These are phyloP conservation scores for Hycleus cichorii DNA, from an alignment of 1,140 invertebrate genomes.

Conservation along the genomic window DNA sequence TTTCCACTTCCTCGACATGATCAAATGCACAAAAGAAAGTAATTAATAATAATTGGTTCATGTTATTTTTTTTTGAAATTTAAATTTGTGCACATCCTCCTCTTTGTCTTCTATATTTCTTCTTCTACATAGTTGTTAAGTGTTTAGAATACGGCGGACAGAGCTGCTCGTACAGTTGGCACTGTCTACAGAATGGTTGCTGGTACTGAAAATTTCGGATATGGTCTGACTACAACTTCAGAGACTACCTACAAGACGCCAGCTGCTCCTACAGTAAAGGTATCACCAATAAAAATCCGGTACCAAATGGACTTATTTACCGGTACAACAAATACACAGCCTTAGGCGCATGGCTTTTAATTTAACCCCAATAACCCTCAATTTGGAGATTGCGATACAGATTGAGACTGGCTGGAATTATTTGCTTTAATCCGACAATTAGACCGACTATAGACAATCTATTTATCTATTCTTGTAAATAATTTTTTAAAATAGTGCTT, in stretches of 20 bases:
- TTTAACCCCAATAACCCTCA: slow-evolving; percentile 7
- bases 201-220: slow-evolving; percentile 65
- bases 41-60: too few relatives aligned
- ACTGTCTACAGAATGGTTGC: slow-evolving; percentile 68
- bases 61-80: too few relatives aligned
- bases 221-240: slow-evolving; percentile 58
- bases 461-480: background rate
- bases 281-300: slow-evolving; percentile 43
- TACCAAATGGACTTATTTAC: slow-evolving; percentile 1
- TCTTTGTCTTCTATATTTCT: too few relatives aligned
- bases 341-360: background rate
- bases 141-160: slow-evolving; percentile 63
- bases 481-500: slow-evolving; percentile 24
- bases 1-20: background rate
- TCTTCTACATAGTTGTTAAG: slow-evolving; percentile 8
- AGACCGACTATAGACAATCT: background rate
- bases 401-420: too few relatives aligned
- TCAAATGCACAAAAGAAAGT: background rate
- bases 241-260: slow-evolving; percentile 44
- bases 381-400: background rate
- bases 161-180: slow-evolving; percentile 65
- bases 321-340: too few relatives aligned
- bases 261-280: slow-evolving; percentile 43
- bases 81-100: background rate
- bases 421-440: too few relatives aligned